phyloP scores from a whole-genome alignment of 2,888 invertebrate genomes.

The Lypha dubia region DNA sequence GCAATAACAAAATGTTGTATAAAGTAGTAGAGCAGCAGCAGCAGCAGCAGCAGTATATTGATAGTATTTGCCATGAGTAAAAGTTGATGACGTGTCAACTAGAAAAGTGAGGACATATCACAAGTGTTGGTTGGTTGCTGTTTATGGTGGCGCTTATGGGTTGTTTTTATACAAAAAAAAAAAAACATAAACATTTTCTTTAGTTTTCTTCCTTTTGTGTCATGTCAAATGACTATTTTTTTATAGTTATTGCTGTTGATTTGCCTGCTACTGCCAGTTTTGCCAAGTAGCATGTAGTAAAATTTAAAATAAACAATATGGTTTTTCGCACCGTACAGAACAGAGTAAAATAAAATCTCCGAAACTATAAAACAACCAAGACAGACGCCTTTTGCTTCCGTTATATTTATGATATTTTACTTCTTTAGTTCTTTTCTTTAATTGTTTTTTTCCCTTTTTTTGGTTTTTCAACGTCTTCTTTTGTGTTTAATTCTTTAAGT shows the following conservation, averaged over 20 bases:
- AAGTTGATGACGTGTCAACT: constrained; percentile 72
- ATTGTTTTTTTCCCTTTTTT: constrained; percentile 2
- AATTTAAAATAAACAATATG: constrained; percentile 58
- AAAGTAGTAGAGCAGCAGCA: constrained; percentile 7
- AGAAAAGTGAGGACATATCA: constrained; percentile 71
- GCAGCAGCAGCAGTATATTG: constrained; percentile 20
- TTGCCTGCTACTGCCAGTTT: constrained; percentile 47
- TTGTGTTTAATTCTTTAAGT: constrained; percentile 6
- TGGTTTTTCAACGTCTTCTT: constrained; percentile 5
- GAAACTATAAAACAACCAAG: neutral
- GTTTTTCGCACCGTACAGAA: neutral
- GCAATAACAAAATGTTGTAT: neutral
- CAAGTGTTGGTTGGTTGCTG: constrained; percentile 62
- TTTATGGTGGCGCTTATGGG: constrained; percentile 64
- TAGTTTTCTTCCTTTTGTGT: constrained; percentile 32
- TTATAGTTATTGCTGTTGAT: neutral
- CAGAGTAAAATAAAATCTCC: neutral
- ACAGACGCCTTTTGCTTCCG: constrained; percentile 69
- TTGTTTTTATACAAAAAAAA: constrained; percentile 31
- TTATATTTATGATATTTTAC: constrained; percentile 53
- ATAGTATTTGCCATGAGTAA: constrained; percentile 53
- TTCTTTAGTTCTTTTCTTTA: neutral
- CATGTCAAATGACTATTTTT: constrained; percentile 24
- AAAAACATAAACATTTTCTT: too few species aligned
- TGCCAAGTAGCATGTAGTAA: constrained; percentile 53